Percentiles rank a stretch among this genome's conserved stretches.
phyloP scores from a whole-genome alignment of 2,113 vertebrate genomes.

The Ancistrus triradiatus region DNA sequence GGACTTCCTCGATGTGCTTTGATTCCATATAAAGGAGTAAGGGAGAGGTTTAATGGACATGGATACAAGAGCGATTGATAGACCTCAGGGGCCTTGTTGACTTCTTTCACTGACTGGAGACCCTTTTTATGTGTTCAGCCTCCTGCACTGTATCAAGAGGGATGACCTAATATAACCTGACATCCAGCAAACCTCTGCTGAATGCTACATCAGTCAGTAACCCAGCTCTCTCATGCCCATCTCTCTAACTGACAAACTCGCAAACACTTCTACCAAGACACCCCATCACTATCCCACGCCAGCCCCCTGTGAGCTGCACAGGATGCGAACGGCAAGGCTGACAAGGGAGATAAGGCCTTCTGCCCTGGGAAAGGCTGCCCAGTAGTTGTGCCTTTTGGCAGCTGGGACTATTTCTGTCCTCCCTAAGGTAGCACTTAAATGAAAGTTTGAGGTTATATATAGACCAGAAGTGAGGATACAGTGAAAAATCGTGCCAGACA shows the following conservation, averaged over 20 bases:
- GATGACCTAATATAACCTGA: constrained; percentile 35
- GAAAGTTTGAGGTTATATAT: constrained; percentile 67
- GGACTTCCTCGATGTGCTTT: constrained; percentile 75
- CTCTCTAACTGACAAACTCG: constrained; percentile 42
- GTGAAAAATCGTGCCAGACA: constrained; percentile 54
- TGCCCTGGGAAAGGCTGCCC: constrained; percentile 75
- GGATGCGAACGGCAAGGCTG: constrained; percentile 68
- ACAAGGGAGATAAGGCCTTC: constrained; percentile 70
- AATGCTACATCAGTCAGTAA: constrained; percentile 39
- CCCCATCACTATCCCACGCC: constrained; percentile 27
- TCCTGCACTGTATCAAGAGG: constrained; percentile 39
- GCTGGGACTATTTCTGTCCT: constrained; percentile 66
- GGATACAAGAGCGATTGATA: constrained; percentile 66
- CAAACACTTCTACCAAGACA: constrained; percentile 68
- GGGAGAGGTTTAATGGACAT: constrained; percentile 62
- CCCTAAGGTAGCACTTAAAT: constrained; percentile 60
- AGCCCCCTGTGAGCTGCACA: constrained; percentile 62
- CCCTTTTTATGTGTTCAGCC: constrained; percentile 21
- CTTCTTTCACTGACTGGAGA: constrained; percentile 58
- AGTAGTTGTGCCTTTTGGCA: constrained; percentile 62
- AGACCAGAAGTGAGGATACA: constrained; percentile 46
- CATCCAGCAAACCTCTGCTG: constrained; percentile 52
- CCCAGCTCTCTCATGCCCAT: constrained; percentile 24
- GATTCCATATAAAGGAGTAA: constrained; percentile 72
- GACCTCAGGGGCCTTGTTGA: constrained; percentile 63